phyloP scores from a whole-genome alignment of 2,888 invertebrate genomes.

The Villa cingulata region DNA sequence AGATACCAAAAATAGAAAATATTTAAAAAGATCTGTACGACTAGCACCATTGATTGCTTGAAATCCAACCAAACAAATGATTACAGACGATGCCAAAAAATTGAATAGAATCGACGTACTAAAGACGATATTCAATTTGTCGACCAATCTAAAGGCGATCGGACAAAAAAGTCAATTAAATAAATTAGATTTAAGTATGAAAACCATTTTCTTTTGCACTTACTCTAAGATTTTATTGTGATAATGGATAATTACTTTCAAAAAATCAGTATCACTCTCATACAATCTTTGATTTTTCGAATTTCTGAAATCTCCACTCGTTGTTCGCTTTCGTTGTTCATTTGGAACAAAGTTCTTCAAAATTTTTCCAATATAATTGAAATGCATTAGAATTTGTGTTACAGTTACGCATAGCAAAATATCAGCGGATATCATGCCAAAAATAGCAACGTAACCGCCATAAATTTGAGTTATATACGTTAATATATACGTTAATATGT shows the following conservation, averaged over 20 bases:
- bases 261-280: slow-evolving; percentile 16
- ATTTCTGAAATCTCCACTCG: too few species aligned
- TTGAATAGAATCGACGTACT: slow-evolving; percentile 26
- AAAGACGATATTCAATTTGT: slow-evolving; percentile 24
- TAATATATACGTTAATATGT: slow-evolving; percentile 12
- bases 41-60: slow-evolving; percentile 25
- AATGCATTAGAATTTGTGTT: slow-evolving; percentile 30
- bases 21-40: slow-evolving; percentile 21
- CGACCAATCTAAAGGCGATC: slow-evolving; percentile 17
- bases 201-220: slow-evolving; percentile 1
- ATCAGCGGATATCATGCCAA: slow-evolving; percentile 25
- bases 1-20: slow-evolving; percentile 23
- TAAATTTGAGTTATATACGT: slow-evolving; percentile 22
- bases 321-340: not conserved
- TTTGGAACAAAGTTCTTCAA: slow-evolving; percentile 18
- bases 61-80: slow-evolving; percentile 30
- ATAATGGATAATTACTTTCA: slow-evolving; percentile 18
- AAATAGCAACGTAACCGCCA: slow-evolving; percentile 22
- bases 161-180: not conserved
- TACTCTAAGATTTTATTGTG: slow-evolving; percentile 21
- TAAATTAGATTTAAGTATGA: not conserved
- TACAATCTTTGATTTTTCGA: too few species aligned
- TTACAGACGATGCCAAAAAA: slow-evolving; percentile 24
- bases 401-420: slow-evolving; percentile 25
- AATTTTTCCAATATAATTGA: slow-evolving; percentile 17